A percentile compares a stretch with the other conserved stretches of the same genome.
Conservation (phyloP, 2,888 invertebrate genomes). For the Nemotelus pantherinus region DNA sequence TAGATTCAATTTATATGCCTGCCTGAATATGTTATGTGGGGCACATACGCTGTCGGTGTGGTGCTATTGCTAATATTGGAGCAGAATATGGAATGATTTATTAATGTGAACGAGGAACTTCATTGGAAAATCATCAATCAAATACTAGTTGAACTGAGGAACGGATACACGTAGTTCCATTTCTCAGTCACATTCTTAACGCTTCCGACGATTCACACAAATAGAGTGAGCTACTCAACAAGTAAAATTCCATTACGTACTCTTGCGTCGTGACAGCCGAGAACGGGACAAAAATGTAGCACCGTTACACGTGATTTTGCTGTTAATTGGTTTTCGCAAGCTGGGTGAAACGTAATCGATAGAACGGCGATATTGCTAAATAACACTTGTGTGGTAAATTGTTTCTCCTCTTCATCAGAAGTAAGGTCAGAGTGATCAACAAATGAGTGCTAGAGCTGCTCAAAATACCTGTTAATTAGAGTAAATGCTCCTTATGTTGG, state of each 20-base stretch:
- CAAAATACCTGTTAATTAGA: too few relatives aligned
- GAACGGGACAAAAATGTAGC: background rate
- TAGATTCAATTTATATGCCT: too few relatives aligned
- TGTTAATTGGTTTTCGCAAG: background rate
- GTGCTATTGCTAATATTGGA: too few relatives aligned
- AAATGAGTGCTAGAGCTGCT: too few relatives aligned
- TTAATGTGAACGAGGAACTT: constrained; percentile 27
- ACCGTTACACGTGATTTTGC: constrained; percentile 15
- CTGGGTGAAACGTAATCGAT: constrained; percentile 12
- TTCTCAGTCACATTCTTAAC: background rate
- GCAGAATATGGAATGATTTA: background rate
- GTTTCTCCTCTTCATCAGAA: too few relatives aligned
- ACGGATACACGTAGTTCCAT: constrained; percentile 7
- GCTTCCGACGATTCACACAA: background rate
- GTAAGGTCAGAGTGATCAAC: too few relatives aligned
- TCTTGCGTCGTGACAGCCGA: background rate
- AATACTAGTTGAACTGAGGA: constrained; percentile 22
- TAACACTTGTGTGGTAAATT: background rate
- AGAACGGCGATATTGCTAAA: background rate
- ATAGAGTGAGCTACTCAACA: background rate
- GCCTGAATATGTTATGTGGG: too few relatives aligned
- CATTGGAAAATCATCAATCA: constrained; percentile 24
- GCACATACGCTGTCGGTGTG: too few relatives aligned
- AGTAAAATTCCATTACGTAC: background rate
- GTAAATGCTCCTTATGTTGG: too few relatives aligned